phyloP scores from a whole-genome alignment of 2,113 vertebrate genomes.

The Taurulus bubalis region DNA sequence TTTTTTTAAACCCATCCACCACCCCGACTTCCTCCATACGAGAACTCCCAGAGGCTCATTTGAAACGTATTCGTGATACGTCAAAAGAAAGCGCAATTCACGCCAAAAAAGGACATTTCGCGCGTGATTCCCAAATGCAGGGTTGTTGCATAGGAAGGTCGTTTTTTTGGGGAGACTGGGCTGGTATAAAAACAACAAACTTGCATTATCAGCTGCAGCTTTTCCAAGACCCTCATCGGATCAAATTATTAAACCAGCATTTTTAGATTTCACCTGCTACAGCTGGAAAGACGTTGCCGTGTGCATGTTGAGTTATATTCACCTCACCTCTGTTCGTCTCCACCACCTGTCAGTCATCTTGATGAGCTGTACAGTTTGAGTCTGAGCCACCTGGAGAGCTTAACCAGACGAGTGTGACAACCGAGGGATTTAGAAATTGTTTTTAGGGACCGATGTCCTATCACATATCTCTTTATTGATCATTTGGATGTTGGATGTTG shows the following conservation, averaged over 20 bases:
- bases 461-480: not conserved
- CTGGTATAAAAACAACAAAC: too few species aligned
- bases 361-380: not conserved
- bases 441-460: not conserved
- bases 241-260: too few species aligned
- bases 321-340: not conserved
- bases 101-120: too few species aligned
- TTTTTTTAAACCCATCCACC: too few species aligned
- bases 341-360: not conserved
- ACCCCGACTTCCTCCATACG: too few species aligned
- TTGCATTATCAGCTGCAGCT: not conserved
- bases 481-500: not conserved
- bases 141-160: too few species aligned
- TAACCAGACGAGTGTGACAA: not conserved
- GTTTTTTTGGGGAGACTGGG: too few species aligned
- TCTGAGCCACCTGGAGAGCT: conserved; percentile 3
- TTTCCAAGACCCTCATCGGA: not conserved
- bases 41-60: too few species aligned
- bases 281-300: not conserved
- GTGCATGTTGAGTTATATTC: not conserved
- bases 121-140: too few species aligned
- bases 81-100: too few species aligned
- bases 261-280: not conserved
- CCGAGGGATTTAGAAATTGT: not conserved
- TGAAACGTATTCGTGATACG: too few species aligned